Percentiles rank a stretch among this genome's conserved stretches.
phyloP scores from a whole-genome alignment of 2,888 invertebrate species.

The Lumbricus terrestris region DNA sequence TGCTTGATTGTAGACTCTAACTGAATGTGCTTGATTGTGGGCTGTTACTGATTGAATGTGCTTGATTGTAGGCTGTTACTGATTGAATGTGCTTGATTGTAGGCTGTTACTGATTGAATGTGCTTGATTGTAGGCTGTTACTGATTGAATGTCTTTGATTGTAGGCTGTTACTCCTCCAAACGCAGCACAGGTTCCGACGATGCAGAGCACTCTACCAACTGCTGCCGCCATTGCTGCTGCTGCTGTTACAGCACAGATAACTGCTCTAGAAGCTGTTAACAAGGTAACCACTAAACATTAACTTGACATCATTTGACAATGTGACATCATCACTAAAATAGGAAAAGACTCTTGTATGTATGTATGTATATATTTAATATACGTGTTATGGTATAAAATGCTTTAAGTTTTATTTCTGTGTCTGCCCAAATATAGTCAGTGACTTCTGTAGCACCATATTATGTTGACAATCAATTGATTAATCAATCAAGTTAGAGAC shows the following conservation, averaged over 20 bases:
- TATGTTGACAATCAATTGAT: no score
- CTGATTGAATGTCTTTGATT: constrained; percentile 31
- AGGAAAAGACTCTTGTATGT: no score
- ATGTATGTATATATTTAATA: no score
- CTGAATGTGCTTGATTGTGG: no score
- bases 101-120: neutral
- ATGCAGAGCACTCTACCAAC: constrained; percentile 81
- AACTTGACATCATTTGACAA: neutral
- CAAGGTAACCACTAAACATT: neutral
- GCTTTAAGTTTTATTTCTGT: no score
- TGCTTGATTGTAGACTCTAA: no score
- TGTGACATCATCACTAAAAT: neutral
- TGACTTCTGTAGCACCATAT: no score
- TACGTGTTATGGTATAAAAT: no score
- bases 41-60: neutral
- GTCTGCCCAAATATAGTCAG: no score
- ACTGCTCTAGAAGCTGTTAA: constrained; percentile 88
- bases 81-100: constrained; percentile 8
- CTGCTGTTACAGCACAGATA: constrained; percentile 87
- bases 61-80: neutral
- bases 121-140: neutral
- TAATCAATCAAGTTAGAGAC: no score
- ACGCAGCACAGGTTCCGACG: constrained; percentile 60
- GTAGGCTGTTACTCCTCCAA: constrained; percentile 91
- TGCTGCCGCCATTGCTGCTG: constrained; percentile 88